Percentiles rank a stretch among this genome's conserved stretches.
Conservation (phyloP, 2,113 vertebrate genomes). For the Cercocebus atys region DNA sequence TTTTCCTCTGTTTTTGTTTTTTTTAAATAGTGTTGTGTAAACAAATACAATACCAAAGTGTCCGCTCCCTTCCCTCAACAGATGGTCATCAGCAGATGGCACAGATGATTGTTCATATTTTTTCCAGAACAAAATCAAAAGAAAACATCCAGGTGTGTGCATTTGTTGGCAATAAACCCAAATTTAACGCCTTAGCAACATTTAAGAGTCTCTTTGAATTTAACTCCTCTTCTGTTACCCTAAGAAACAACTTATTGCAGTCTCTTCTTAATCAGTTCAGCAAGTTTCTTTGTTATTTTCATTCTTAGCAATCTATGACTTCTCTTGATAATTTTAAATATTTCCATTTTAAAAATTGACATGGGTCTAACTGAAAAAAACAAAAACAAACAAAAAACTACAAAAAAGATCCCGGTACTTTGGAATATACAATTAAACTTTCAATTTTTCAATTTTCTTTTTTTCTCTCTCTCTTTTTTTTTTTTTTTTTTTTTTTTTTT, state of each 20-base stretch:
- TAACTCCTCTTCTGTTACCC: not conserved
- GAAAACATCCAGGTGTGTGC: constrained; percentile 11
- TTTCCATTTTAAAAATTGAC: not conserved
- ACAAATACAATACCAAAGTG: not conserved
- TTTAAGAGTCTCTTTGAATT: not conserved
- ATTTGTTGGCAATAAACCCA: not conserved
- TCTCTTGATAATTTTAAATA: not conserved
- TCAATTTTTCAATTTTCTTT: not conserved
- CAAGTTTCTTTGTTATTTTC: not conserved
- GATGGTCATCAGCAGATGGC: constrained; percentile 13
- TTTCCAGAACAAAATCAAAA: constrained; percentile 5
- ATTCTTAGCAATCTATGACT: not conserved
- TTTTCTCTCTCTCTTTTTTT: no score
- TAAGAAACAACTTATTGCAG: not conserved
- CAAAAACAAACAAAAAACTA: not conserved
- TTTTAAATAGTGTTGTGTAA: constrained; percentile 45
- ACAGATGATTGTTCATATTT: not conserved
- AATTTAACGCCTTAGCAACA: not conserved
- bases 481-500: no score
- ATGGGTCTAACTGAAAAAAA: not conserved
- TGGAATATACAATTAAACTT: not conserved
- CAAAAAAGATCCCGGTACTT: not conserved
- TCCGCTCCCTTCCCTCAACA: not conserved
- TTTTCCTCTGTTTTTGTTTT: not conserved
- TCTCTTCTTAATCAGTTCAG: not conserved